Evolutionary conservation across 2,113 vertebrate species (phyloP).

Genomic region (Ctenodactylus gundi): DNA sequence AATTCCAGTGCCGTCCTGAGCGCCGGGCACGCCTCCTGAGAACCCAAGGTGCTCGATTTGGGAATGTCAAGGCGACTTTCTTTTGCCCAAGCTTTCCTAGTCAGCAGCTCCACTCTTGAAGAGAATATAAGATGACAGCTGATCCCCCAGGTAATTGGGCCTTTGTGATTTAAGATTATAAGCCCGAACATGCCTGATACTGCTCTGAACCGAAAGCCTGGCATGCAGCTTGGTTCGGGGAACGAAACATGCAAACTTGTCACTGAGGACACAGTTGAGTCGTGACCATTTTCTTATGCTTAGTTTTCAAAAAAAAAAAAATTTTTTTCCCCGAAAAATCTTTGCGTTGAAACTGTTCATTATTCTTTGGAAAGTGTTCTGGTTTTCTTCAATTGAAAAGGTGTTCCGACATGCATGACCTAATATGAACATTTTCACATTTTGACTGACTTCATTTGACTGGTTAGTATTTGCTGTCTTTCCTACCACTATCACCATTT

Average conservation of each 20-base stretch:
- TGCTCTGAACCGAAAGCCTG: not conserved
- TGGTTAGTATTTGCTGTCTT: not conserved
- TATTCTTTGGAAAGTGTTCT: not conserved
- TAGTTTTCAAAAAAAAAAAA: not conserved
- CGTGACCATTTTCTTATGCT: not conserved
- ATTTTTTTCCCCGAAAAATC: not conserved
- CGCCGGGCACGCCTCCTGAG: not conserved
- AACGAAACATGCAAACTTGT: not conserved
- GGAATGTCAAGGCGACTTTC: not conserved
- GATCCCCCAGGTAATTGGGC: not conserved
- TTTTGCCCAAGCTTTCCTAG: conserved; percentile 5
- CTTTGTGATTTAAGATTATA: conserved; percentile 35
- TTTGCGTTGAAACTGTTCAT: not conserved
- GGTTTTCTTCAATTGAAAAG: not conserved
- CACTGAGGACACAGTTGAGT: not conserved
- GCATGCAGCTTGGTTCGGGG: not conserved
- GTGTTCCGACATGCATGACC: not conserved
- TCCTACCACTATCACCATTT: not conserved
- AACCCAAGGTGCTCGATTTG: not conserved
- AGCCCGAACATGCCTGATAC: not conserved
- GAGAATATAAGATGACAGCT: conserved; percentile 35
- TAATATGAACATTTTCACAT: not conserved
- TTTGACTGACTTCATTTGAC: not conserved
- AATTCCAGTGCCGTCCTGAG: not conserved
- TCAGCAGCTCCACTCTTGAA: conserved; percentile 16